A percentile compares a stretch with the other conserved stretches of the same genome.
Conservation (phyloP, 2,888 invertebrate genomes). For the Gryllus longicercus region DNA sequence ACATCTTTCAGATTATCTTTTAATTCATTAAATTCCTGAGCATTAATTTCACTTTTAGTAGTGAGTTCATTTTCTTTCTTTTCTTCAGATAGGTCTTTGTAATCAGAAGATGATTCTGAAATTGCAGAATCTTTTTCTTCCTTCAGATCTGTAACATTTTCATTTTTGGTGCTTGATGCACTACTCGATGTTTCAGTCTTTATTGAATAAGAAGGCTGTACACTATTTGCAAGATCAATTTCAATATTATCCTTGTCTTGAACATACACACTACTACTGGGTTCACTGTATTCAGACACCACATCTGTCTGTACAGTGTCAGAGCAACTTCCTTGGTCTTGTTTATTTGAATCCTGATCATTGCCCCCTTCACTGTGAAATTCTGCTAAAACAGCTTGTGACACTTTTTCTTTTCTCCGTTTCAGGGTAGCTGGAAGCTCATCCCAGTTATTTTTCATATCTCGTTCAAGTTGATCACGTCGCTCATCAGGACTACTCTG, state of each 20-base stretch:
- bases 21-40: not conserved
- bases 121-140: not conserved
- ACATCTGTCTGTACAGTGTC: not conserved
- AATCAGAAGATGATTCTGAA: not conserved
- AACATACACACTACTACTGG: not conserved
- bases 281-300: not conserved
- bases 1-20: not conserved
- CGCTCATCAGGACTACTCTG: slow-evolving; percentile 33
- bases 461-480: slow-evolving; percentile 35
- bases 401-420: slow-evolving; percentile 38
- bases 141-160: not conserved
- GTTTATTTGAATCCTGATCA: not conserved
- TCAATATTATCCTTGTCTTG: not conserved
- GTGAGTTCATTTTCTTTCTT: not conserved
- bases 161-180: too few species aligned
- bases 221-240: not conserved
- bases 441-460: slow-evolving; percentile 44
- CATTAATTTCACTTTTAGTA: not conserved
- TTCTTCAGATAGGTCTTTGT: not conserved
- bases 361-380: slow-evolving; percentile 28
- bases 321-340: not conserved
- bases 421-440: slow-evolving; percentile 48
- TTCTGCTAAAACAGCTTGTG: slow-evolving; percentile 37
- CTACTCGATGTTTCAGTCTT: not conserved
- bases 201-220: not conserved